Conservation (phyloP, 2,113 vertebrate species). For the Calyptomena viridis region DNA sequence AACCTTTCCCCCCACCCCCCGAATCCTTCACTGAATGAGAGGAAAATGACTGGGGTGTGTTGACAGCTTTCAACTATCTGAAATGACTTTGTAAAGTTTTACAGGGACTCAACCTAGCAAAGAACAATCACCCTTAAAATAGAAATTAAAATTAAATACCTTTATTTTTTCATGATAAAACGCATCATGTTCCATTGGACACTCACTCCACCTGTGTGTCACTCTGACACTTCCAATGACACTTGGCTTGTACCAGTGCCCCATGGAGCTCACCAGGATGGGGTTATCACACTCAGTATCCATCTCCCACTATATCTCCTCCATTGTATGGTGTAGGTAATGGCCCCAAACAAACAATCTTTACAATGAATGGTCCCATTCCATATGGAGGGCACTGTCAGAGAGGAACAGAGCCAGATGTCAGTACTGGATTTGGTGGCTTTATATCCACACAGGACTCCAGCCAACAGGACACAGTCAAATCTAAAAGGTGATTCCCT, state of each 20-base stretch:
- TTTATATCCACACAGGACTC: rapidly evolving
- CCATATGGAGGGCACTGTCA: background rate
- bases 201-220: background rate
- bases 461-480: background rate
- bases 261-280: background rate
- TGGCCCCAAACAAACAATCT: background rate
- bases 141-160: constrained; percentile 2
- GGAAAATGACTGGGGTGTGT: background rate
- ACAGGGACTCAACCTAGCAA: background rate
- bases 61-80: background rate
- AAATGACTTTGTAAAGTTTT: background rate
- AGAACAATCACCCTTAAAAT: constrained; percentile 22
- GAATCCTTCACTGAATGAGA: background rate
- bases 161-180: background rate
- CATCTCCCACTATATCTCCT: background rate
- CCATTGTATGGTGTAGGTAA: background rate
- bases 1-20: background rate
- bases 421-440: background rate
- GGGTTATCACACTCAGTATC: background rate
- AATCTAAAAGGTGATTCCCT: background rate
- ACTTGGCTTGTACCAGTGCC: background rate
- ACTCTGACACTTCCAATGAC: background rate
- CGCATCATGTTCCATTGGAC: background rate
- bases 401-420: background rate
- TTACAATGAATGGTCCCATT: background rate